These are phyloP conservation scores for Rotaria sp. DNA, from an alignment of 2,888 invertebrate genomes.

Conservation along the genomic window DNA sequence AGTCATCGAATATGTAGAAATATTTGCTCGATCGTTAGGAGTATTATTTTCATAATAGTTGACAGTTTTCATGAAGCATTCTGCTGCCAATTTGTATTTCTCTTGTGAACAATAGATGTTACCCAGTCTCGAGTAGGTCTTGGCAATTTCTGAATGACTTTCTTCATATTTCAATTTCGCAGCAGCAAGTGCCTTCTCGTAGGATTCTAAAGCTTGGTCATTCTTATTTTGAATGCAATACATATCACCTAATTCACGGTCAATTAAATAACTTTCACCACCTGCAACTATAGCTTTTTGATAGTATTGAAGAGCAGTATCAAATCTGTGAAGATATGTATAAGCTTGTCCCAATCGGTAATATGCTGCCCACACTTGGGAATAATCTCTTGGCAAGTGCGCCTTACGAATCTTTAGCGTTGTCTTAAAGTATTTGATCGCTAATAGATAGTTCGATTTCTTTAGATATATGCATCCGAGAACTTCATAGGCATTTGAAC, in stretches of 20 bases:
- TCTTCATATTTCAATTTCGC: neutral
- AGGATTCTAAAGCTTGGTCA: neutral
- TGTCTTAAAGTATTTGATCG: neutral
- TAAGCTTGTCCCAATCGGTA: neutral
- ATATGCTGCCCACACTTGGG: neutral
- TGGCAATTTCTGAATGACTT: neutral
- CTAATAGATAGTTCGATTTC: too few species aligned
- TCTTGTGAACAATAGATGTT: neutral
- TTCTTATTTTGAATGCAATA: neutral
- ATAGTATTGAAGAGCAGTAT: neutral
- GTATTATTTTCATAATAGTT: neutral
- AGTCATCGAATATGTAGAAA: neutral
- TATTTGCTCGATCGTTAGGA: neutral
- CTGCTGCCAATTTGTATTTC: neutral
- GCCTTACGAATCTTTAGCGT: neutral
- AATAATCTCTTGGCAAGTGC: neutral
- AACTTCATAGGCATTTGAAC: too few species aligned
- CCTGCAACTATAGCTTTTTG: neutral
- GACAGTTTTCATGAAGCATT: neutral
- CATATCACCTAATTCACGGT: neutral
- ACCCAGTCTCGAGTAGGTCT: neutral
- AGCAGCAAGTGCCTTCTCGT: neutral
- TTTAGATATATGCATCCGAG: too few species aligned
- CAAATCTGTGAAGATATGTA: neutral
- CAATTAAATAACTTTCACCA: neutral